Percentiles rank a stretch among this genome's conserved stretches.
These are phyloP conservation scores for Caenorhabditis doughertyi DNA, from an alignment of 2,888 invertebrate species.

Conservation along the genomic window DNA sequence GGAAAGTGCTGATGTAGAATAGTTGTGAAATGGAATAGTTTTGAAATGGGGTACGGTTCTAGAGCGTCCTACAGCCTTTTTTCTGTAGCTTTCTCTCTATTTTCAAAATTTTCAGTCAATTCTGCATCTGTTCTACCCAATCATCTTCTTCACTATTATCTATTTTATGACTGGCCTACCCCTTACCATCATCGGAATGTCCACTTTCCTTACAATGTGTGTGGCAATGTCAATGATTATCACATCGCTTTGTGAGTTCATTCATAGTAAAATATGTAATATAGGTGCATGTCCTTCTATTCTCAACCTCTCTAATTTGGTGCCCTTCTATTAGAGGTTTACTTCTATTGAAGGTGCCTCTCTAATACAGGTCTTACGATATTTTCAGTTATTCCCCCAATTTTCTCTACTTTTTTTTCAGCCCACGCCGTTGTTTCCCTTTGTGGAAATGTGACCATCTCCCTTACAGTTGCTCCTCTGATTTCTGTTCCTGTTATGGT, in stretches of 20 bases:
- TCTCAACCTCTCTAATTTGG: too few species aligned
- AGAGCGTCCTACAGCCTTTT: too few species aligned
- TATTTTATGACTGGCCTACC: conserved; percentile 91
- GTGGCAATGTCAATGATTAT: conserved; percentile 50
- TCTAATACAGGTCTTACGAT: too few species aligned
- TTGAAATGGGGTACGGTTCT: too few species aligned
- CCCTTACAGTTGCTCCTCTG: conserved; percentile 49
- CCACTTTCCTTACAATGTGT: conserved; percentile 45
- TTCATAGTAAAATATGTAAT: too few species aligned
- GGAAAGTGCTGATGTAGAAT: too few species aligned
- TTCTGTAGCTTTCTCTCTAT: too few species aligned
- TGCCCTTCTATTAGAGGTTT: too few species aligned
- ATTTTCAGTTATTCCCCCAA: too few species aligned
- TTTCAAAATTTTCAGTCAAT: conserved; percentile 87
- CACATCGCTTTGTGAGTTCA: conserved; percentile 37
- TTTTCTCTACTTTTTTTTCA: conserved; percentile 4
- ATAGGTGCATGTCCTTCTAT: not conserved
- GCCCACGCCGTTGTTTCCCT: conserved; percentile 64
- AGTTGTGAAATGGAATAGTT: too few species aligned
- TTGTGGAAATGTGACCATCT: conserved; percentile 57
- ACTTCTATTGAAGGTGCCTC: too few species aligned
- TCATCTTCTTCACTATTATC: conserved; percentile 89
- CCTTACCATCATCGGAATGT: conserved; percentile 30
- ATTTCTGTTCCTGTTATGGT: conserved; percentile 62
- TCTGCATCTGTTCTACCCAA: conserved; percentile 89